Percentiles rank a stretch among this genome's conserved stretches.
phyloP scores from a whole-genome alignment of 2,113 vertebrate species.

The Dipodomys ordii region DNA sequence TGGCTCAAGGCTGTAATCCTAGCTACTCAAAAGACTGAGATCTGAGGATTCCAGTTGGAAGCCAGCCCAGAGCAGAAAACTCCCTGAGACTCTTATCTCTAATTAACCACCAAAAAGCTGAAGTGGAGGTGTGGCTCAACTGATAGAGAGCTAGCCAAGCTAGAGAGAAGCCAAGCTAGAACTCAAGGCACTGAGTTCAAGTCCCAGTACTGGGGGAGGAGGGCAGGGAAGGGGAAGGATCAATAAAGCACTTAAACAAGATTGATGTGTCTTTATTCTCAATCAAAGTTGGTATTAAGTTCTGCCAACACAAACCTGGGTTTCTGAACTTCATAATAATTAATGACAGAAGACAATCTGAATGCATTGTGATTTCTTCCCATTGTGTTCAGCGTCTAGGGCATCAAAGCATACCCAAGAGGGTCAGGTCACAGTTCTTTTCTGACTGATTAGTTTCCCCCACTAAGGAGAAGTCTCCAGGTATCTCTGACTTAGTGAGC shows the following conservation, averaged over 20 bases:
- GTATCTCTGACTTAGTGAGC: not conserved
- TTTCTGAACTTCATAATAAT: not conserved
- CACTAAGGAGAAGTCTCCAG: not conserved
- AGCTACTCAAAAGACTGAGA: too few species aligned
- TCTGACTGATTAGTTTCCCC: not conserved
- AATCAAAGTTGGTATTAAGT: not conserved
- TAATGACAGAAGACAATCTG: not conserved
- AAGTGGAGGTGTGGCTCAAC: too few species aligned
- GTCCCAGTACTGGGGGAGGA: too few species aligned
- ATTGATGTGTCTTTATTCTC: not conserved
- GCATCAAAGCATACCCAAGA: not conserved
- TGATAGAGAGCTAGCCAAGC: too few species aligned
- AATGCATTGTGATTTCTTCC: not conserved
- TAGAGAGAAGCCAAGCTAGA: too few species aligned
- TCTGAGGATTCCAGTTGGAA: too few species aligned
- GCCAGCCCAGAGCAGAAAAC: too few species aligned
- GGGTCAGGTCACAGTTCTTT: not conserved
- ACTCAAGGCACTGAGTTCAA: too few species aligned
- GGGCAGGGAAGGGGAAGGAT: too few species aligned
- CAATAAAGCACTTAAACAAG: slow-evolving; percentile 11
- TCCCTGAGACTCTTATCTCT: too few species aligned
- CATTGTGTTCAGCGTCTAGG: accelerated
- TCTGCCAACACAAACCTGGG: not conserved
- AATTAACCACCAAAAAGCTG: too few species aligned
- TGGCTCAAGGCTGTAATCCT: too few species aligned